Percentiles rank a stretch among this genome's conserved stretches.
Conservation (phyloP, 2,797 vertebrate species). For the Sebastes matsubarae region DNA sequence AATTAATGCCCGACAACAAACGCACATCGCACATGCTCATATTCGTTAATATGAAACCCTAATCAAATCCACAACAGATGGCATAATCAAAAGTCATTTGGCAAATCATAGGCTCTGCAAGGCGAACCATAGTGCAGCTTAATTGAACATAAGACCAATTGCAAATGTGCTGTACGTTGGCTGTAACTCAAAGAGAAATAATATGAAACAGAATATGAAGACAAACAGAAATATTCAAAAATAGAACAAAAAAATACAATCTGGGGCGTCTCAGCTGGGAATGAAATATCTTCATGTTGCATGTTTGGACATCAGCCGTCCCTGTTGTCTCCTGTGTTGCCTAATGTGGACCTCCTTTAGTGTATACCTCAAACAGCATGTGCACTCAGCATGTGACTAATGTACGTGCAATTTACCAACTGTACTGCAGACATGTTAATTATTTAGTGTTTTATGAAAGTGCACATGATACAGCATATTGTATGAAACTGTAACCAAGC, state of each 20-base stretch:
- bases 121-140: neutral
- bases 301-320: neutral
- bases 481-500: neutral
- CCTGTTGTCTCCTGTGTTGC: neutral
- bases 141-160: neutral
- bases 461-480: neutral
- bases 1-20: neutral
- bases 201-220: neutral
- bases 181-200: neutral
- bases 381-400: neutral
- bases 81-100: neutral
- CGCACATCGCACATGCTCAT: neutral
- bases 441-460: neutral
- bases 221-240: neutral
- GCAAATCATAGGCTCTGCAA: neutral
- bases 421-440: neutral
- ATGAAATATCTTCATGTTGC: neutral
- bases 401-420: neutral
- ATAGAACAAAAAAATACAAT: neutral
- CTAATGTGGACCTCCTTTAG: constrained; percentile 2
- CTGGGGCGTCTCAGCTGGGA: neutral
- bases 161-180: neutral
- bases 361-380: neutral
- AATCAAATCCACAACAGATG: constrained; percentile 26
- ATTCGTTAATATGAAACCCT: neutral